Base-by-base conservation (phyloP, 1,140 invertebrate species). In the Diprion similis region DNA sequence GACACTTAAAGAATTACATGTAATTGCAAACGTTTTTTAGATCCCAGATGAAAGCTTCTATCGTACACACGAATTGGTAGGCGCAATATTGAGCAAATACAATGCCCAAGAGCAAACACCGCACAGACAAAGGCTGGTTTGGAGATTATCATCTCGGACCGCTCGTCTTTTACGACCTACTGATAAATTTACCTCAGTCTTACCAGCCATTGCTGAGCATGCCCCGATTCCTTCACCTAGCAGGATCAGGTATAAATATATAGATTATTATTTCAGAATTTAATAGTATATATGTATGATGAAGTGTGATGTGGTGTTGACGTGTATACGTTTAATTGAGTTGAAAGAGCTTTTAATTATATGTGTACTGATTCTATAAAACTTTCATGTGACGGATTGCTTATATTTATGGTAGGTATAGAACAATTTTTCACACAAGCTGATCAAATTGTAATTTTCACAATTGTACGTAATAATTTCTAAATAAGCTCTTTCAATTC, bases 151-250 rank as follows among this genome's bases (percentile, higher is more conserved):
- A 71, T 91, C 91, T 71, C 85, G 92, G 72, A 93, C 92, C 67
- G 89, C 92, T 69, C 88, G 92, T 79, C 90, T 93, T 75, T 86
- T 94, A 74, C 90, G 93, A 71, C 93, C 94, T 3, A 95, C 93
- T 70, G 93, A 94, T 82, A 92, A 92, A 77, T 91, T 94, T 71
- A 92, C 90, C 37, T 92, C 92, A 9, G 89, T 92, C 67, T 86
- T 95, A 78, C 93, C 93, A 68, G 94, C 92, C 77, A 95, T 95
- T 80, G 91, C 92, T 81, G 93, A 95, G 83, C 90, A 92, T 74
- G 86, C 86, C 59, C 86, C 85, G 73, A 86, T 89, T 78, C 83
- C 88, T 71, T 88, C 89, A 73, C 89, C 90, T 64, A 88, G 83
- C 75, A 89, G 88, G 81, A 89, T 89, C 75, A 89, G 89, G 90